Evolutionary conservation across 2,797 vertebrate species (phyloP).

Genomic region (Urosaurus nigricauda): DNA sequence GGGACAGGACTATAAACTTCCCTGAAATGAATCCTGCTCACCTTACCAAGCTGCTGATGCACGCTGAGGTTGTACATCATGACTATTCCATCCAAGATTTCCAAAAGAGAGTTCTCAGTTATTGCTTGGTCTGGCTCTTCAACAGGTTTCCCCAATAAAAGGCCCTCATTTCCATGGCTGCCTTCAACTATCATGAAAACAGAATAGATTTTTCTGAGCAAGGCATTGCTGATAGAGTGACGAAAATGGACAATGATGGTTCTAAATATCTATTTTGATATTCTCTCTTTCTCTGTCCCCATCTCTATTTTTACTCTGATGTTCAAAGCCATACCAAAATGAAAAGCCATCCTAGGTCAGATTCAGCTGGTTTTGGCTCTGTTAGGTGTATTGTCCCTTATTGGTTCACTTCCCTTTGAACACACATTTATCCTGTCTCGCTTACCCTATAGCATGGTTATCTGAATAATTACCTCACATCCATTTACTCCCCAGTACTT

Average conservation of each 20-base stretch:
- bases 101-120: conserved; percentile 94
- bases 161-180: conserved; percentile 91
- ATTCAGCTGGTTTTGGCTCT: background rate
- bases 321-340: background rate
- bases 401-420: background rate
- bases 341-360: background rate
- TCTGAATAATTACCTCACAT: conserved; percentile 9
- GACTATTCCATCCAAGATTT: conserved; percentile 93
- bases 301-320: background rate
- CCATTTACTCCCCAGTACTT: background rate
- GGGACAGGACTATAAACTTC: background rate
- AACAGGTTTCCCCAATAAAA: conserved; percentile 92
- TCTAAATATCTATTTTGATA: background rate
- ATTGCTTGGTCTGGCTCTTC: conserved; percentile 91
- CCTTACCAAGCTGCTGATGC: conserved; percentile 98
- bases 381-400: background rate
- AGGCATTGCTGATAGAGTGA: conserved; percentile 20
- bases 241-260: background rate
- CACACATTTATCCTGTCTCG: background rate
- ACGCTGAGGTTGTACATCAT: conserved; percentile 99
- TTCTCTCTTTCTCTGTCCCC: background rate
- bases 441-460: background rate
- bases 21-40: conserved; percentile 51
- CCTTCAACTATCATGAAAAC: conserved; percentile 88
- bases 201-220: conserved; percentile 52